Evolutionary conservation across 2,888 invertebrate genomes (phyloP), one percentile per base, ranked within the genome.

Genomic region (Meloe dianella): DNA sequence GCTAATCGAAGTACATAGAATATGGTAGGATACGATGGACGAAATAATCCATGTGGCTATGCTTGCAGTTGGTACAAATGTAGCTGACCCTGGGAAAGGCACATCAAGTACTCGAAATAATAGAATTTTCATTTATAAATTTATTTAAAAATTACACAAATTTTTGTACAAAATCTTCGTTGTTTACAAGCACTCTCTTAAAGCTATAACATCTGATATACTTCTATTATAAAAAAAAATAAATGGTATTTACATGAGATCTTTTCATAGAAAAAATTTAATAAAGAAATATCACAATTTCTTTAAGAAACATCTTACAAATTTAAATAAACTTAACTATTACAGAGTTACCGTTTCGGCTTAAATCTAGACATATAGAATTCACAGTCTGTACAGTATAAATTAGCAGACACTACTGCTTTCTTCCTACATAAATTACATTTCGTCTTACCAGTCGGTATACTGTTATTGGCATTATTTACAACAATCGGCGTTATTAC

Each of bases 381-480:
- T 81, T 95, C 94, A 84, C 96, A 96, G 84, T 96, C 95, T 60
- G 91, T 87, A 84, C 96, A 97, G 81, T 96, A 96, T 75, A 91
- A 88, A 38, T 91, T 90, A 14, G 94, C 92, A 17, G 92, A 89
- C 60, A 87, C 88, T 20, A 95, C 91, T 70, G 90, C 88, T 79
- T 94, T 93, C 82, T 96, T 96, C 66, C 94, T 88, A 84, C 96
- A 97, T 75, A 97, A 86, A 84, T 93, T 92, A 82, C 96, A 96
- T 67, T 91, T 90, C 10, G 89, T 86, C 66, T 91, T 90, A 75
- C 90, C 87, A 30, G 74, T 78, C 57, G 77, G 80, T 57, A 81
- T 76, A 72, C 78, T 80, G 69, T 79, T 79, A 71, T 79, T 80
- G 60, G 81, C 78, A 70, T 81, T 83, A 69, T 85, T 76, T 74